phyloP scores from a whole-genome alignment of 2,797 vertebrate genomes.

The Dermochelys coriacea region DNA sequence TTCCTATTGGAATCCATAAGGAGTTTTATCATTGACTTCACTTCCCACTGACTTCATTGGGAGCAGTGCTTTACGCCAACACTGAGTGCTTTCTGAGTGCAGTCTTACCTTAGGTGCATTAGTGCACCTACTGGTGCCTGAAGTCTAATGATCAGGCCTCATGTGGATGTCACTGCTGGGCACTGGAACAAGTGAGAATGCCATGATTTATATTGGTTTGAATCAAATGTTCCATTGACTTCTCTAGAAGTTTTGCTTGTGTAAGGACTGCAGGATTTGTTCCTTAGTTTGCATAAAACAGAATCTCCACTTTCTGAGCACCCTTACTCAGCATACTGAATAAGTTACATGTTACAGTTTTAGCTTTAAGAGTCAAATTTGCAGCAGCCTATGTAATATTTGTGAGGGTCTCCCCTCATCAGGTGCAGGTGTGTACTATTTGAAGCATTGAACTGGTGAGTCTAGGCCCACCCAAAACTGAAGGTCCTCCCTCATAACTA shows the following conservation, averaged over 20 bases:
- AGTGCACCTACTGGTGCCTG: background rate
- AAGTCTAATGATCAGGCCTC: background rate
- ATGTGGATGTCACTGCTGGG: background rate
- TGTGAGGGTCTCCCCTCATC: background rate
- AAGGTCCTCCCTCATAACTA: too few relatives aligned
- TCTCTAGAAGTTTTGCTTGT: background rate
- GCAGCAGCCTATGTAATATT: background rate
- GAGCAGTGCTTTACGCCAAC: background rate
- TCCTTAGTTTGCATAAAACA: too few relatives aligned
- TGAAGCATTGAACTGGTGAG: too few relatives aligned
- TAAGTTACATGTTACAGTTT: background rate
- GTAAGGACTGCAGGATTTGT: too few relatives aligned
- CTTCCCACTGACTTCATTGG: background rate
- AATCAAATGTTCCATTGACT: background rate
- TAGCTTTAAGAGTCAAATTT: background rate
- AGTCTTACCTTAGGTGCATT: accelerated
- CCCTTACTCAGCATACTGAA: too few relatives aligned
- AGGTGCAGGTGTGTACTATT: too few relatives aligned
- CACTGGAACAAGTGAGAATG: background rate
- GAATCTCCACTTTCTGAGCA: too few relatives aligned
- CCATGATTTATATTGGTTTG: background rate
- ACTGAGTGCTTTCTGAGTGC: background rate
- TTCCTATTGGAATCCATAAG: background rate
- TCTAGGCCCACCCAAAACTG: too few relatives aligned
- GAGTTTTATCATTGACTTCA: background rate